phyloP scores from a whole-genome alignment of 1,140 invertebrate species.

The Asobara japonica region DNA sequence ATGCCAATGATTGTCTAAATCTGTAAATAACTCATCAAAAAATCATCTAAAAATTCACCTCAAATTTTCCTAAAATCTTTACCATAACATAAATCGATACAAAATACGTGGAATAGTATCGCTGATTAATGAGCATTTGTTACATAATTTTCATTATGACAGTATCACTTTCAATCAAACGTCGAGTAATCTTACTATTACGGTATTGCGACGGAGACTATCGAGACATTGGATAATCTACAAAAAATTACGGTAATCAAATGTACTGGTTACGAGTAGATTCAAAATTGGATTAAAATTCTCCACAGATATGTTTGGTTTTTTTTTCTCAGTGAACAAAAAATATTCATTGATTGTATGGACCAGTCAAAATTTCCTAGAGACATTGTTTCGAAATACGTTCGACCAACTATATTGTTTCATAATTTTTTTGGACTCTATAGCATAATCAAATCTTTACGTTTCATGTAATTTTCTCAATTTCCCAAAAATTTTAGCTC shows the following conservation, averaged over 20 bases:
- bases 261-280: not conserved
- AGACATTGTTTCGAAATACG: no score
- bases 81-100: not conserved
- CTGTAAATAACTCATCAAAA: not conserved
- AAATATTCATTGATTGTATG: no score
- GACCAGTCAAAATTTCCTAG: no score
- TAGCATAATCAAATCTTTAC: no score
- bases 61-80: not conserved
- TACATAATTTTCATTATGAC: not conserved
- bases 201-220: not conserved
- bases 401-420: no score
- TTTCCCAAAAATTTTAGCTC: no score
- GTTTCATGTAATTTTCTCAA: no score
- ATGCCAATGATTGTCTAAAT: not conserved
- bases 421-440: no score
- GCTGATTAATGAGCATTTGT: slow-evolving; percentile 11
- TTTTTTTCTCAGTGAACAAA: no score
- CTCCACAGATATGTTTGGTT: no score
- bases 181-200: not conserved
- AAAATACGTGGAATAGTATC: not conserved
- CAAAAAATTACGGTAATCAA: not conserved
- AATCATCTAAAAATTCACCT: not conserved
- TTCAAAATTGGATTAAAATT: no score
- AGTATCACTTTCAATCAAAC: not conserved
- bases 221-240: not conserved